Percentiles rank a stretch among this genome's conserved stretches.
Evolutionary conservation across 2,113 vertebrate species (phyloP).

Genomic region (Barbus barbus): DNA sequence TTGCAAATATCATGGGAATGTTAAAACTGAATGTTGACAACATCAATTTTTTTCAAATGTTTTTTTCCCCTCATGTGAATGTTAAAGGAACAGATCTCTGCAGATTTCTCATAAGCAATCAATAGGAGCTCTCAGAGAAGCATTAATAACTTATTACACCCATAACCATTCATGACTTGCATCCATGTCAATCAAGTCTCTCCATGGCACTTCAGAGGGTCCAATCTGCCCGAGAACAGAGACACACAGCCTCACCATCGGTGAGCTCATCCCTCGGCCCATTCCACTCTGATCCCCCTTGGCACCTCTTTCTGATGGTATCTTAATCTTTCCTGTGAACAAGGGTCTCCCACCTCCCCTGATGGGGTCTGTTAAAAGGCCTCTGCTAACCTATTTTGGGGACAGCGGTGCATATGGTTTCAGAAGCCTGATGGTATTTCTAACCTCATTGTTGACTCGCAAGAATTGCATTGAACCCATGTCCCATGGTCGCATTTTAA

Average conservation of each 20-base stretch:
- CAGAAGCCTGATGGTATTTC: conserved; percentile 45
- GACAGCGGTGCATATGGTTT: conserved; percentile 45
- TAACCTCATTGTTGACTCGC: conserved; percentile 44
- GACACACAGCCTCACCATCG: conserved; percentile 31
- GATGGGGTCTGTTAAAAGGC: conserved; percentile 46
- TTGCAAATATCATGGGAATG: too few species aligned
- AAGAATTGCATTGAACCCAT: conserved; percentile 53
- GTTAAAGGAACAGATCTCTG: not conserved
- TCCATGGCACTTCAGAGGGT: conserved; percentile 45
- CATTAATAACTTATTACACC: not conserved
- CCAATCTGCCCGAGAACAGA: conserved; percentile 38
- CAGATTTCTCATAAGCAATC: not conserved
- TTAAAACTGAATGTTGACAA: too few species aligned
- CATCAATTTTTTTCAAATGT: too few species aligned
- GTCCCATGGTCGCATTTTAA: conserved; percentile 53
- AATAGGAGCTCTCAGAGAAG: not conserved
- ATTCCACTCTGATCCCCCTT: conserved; percentile 60
- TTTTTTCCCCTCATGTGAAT: too few species aligned
- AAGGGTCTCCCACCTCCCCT: conserved; percentile 48
- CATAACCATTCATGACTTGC: not conserved
- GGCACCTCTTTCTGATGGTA: conserved; percentile 61
- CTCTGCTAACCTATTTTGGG: conserved; percentile 56
- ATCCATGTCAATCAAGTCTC: conserved; percentile 36
- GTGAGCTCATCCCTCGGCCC: conserved; percentile 43
- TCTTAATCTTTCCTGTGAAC: conserved; percentile 60